Conservation (phyloP, 2,113 vertebrate genomes). For the Sceloporus tristichus region DNA sequence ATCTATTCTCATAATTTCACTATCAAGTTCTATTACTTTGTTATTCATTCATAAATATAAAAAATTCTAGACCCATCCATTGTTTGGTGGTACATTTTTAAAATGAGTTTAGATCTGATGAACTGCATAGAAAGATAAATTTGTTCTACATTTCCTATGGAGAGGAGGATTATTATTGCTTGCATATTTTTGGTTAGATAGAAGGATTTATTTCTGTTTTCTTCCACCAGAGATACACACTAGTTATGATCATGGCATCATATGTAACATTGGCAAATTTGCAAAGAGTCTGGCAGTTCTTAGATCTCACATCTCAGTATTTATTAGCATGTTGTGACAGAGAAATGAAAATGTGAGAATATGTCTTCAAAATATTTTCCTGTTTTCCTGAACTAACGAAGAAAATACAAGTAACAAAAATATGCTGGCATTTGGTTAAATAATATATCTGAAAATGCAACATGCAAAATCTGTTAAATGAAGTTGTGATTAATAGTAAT, state of each 20-base stretch:
- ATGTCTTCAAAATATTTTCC: conserved; percentile 64
- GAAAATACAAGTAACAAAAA: conserved; percentile 68
- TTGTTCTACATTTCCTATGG: neutral
- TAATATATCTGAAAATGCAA: conserved; percentile 49
- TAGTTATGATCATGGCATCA: conserved; percentile 21
- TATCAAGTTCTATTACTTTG: neutral
- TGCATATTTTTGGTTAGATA: neutral
- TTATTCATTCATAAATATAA: neutral
- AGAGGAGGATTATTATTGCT: neutral
- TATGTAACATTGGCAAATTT: conserved; percentile 39
- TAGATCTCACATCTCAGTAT: conserved; percentile 38
- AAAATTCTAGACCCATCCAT: neutral
- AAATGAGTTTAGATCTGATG: conserved; percentile 1
- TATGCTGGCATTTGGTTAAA: conserved; percentile 57
- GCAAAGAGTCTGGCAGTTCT: conserved; percentile 38
- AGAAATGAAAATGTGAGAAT: conserved; percentile 71
- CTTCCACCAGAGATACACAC: too few species aligned
- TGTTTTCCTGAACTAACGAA: conserved; percentile 62
- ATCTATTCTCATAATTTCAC: neutral
- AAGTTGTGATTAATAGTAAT: conserved; percentile 60
- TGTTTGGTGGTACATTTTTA: neutral
- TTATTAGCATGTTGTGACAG: conserved; percentile 57
- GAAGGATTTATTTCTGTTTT: neutral
- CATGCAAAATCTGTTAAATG: conserved; percentile 53
- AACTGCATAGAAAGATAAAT: neutral